Percentiles rank a stretch among this genome's conserved stretches.
phyloP scores from a whole-genome alignment of 2,113 vertebrate genomes.

The Pontoporia blainvillei region DNA sequence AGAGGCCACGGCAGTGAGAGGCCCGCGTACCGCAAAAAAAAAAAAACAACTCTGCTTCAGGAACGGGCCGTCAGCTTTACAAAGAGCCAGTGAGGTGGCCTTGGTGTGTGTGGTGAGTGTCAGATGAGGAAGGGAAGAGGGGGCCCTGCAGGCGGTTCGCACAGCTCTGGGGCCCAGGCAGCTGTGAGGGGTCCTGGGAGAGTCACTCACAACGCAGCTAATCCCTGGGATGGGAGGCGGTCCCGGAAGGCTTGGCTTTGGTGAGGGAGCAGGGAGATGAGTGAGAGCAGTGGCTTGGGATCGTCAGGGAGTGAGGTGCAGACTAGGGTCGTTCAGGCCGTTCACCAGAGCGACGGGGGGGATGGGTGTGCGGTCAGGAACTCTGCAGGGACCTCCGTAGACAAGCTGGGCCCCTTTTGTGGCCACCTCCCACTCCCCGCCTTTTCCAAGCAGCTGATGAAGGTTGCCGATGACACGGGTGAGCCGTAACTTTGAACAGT shows the following conservation, averaged over 20 bases:
- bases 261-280: neutral
- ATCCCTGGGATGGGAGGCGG: neutral
- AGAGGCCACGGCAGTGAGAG: no score
- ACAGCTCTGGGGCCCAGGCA: neutral
- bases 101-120: neutral
- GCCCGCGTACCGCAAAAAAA: no score
- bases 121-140: neutral
- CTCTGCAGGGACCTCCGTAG: neutral
- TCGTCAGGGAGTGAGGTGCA: neutral
- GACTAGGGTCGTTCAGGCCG: neutral
- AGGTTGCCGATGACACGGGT: neutral
- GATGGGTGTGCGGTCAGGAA: neutral
- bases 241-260: neutral
- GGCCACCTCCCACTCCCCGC: accelerated
- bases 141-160: neutral
- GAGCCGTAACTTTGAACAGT: neutral
- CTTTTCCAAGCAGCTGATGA: neutral
- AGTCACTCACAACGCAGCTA: neutral
- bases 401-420: neutral
- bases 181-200: neutral
- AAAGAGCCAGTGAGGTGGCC: neutral
- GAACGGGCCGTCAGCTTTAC: neutral
- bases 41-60: neutral
- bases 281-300: no score
- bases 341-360: neutral